Evolutionary conservation across 2,888 invertebrate species (phyloP), one percentile per base, ranked within the genome.

Genomic region (Sarcophaga subvicina): DNA sequence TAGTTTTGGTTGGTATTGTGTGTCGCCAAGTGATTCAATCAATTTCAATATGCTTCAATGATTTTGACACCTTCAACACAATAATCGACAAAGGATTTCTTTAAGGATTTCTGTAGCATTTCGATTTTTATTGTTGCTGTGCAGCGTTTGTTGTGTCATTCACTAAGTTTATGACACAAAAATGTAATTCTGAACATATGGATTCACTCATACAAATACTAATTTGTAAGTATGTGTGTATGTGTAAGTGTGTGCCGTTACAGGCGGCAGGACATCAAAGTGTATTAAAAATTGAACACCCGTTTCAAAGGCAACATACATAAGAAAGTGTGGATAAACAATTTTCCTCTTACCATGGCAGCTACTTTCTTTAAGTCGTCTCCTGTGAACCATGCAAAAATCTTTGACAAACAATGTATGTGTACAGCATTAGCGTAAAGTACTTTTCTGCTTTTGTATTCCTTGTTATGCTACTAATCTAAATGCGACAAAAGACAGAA

Each of bases 21-120:
- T 87, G 87, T 87, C 84, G 62, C 79, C 84, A 87, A 87, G 87
- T 81, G 87, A 82, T 88, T 90, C 90, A 90, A 90, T 90, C 90
- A 89, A 90, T 90, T 90, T 88, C 88, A 89, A 90, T 90, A 90
- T 89, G 90, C 89, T 90, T 90, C 90, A 90, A 84, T 90, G 90
- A 90, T 89, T 90, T 90, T 90, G 90, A 90, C 90, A 90, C 90
- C 90, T 90, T 84, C 88, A 70, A 75, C 22, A 81, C 69, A 78
- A 82, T 49, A 22, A 47, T 71, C 25, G 45, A 59, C 45, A 47
- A 71, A 78, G 54, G 62, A 81, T 73, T 85, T 77, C 78, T 79
- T 83, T 79, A 81, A 72, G 75, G 76, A 80, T 82, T 82, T 54
- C 70, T 49, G 6, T 63, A 71, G 20, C 54, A 17, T n/a, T 47